Evolutionary conservation across 2,113 vertebrate species (phyloP), one percentile per base, ranked within the genome.

Genomic region (Lophura nycthemera): DNA sequence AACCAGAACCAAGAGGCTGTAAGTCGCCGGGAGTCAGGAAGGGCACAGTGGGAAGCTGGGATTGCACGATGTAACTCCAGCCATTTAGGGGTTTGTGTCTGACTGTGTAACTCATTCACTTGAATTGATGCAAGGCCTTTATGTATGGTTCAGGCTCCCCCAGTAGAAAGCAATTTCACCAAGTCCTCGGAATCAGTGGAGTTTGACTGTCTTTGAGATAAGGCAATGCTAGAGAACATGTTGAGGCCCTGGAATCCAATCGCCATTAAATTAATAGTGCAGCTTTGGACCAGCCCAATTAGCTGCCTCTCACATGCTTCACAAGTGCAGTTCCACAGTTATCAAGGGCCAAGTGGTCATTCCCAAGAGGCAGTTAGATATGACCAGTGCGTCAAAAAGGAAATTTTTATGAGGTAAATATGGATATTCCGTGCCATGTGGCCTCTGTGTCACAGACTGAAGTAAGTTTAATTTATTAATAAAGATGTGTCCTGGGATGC

Each of bases 1-100:
- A 97, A 93, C 50, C 78, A 85, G 94, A 95, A 92, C 84, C 85
- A 73, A 90, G 89, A 92, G 63, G 52, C 86, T 36, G 18, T 24
- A 65, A 93, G 90, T 38, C 93, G n/a, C 92, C 83, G 16, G 94
- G 95, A 95, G 90, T 72, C 27, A 2, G 86, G 86, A 82, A 90
- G 59, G 70, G 86, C 93, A 73, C 87, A 92, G 94, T 88, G 79
- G 92, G 94, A 80, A 93, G 56, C 79, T 78, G 82, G 78, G 59
- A 91, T 93, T 73, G 78, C 69, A 47, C 13, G 70, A 78, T 36
- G 81, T 76, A 86, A 70, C 86, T 57, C 83, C 83, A 86, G 70
- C 30, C n/a, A 0, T 72, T 60, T 48, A 7, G 17, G 80, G 66
- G 76, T 30, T 94, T 93, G 32, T 1, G 1, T 32, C 1, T 43